phyloP scores from a whole-genome alignment of 2,113 vertebrate species.

The Lepidothrix coronata region DNA sequence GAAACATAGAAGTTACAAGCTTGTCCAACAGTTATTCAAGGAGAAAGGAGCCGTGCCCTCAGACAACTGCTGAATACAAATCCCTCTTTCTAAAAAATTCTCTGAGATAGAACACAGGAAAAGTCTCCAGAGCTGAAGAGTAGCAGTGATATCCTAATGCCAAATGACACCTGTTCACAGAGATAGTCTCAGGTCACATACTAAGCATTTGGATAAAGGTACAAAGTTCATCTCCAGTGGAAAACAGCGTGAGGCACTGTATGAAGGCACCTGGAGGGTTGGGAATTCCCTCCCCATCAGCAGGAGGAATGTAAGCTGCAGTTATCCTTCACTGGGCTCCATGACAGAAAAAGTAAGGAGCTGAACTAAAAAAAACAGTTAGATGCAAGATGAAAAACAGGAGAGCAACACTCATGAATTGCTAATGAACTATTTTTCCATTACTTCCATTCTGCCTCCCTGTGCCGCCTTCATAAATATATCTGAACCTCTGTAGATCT shows the following conservation, averaged over 20 bases:
- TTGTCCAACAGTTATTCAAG: not conserved
- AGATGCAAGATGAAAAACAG: not conserved
- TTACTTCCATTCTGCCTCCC: not conserved
- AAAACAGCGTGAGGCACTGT: not conserved
- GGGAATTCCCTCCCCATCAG: not conserved
- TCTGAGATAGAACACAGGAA: not conserved
- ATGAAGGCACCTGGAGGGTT: not conserved
- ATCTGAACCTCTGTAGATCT: not conserved
- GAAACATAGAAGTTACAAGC: constrained; percentile 25
- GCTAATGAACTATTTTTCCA: not conserved
- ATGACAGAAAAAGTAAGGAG: not conserved
- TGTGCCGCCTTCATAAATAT: not conserved
- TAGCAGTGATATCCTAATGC: not conserved
- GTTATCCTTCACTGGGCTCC: not conserved
- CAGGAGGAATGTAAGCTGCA: not conserved
- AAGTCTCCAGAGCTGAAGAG: not conserved
- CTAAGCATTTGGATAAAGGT: not conserved
- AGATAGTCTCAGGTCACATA: not conserved
- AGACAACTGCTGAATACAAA: not conserved
- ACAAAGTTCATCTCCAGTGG: not conserved
- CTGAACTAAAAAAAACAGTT: not conserved
- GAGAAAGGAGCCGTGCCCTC: not conserved
- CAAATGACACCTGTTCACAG: not conserved
- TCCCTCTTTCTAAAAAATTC: not conserved
- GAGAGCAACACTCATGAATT: not conserved